phyloP scores from a whole-genome alignment of 2,888 invertebrate genomes.

The Sphaerophoria taeniata region DNA sequence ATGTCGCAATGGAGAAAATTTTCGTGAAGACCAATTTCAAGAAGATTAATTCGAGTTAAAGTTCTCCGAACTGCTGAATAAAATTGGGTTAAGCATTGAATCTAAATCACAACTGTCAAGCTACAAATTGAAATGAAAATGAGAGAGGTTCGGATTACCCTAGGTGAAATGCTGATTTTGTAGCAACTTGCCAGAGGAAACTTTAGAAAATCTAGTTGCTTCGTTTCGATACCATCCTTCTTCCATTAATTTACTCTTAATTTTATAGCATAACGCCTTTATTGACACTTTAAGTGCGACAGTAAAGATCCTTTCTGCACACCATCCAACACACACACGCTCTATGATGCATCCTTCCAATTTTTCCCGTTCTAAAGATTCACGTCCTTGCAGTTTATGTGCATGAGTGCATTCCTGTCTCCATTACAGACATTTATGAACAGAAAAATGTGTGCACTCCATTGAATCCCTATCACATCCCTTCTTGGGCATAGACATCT shows the following conservation, averaged over 20 bases:
- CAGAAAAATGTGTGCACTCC: constrained; percentile 45
- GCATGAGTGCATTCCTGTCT: constrained; percentile 45
- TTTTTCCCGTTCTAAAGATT: constrained; percentile 2
- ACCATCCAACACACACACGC: constrained; percentile 9
- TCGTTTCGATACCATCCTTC: no score
- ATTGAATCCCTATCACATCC: constrained; percentile 40
- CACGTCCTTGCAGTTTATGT: constrained; percentile 41
- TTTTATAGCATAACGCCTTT: not conserved
- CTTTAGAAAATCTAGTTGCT: no score
- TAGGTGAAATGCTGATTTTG: no score
- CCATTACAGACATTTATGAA: constrained; percentile 19
- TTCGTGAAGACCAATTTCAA: no score
- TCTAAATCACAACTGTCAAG: no score
- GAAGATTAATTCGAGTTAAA: no score
- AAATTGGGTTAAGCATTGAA: no score
- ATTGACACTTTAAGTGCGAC: not conserved
- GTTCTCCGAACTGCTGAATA: no score
- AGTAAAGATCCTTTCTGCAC: not conserved
- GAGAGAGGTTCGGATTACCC: no score
- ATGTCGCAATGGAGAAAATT: not conserved
- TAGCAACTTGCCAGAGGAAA: no score
- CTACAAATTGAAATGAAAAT: no score
- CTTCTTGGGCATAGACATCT: not conserved
- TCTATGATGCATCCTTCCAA: constrained; percentile 23
- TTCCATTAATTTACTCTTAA: not conserved